Conservation (phyloP, 2,797 vertebrate species). For the Anolis apletophallus region DNA sequence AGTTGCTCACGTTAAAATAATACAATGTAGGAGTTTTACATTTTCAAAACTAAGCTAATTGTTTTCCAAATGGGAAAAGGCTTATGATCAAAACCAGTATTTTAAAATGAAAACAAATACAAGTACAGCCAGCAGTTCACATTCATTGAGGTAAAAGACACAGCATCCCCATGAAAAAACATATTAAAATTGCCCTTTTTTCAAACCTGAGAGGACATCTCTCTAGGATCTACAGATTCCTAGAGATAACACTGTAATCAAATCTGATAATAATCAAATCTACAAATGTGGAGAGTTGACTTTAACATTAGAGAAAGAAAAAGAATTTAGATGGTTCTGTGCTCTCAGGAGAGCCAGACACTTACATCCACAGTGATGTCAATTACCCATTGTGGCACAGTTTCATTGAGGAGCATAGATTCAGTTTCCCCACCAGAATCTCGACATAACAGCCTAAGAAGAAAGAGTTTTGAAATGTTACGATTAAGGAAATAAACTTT, state of each 20-base stretch:
- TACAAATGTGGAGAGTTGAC: no score
- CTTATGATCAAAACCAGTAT: no score
- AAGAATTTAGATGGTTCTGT: not conserved
- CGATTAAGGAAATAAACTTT: not conserved
- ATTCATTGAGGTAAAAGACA: no score
- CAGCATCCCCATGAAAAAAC: no score
- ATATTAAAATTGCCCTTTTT: no score
- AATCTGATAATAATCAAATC: no score
- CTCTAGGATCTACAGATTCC: no score
- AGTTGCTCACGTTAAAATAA: not conserved
- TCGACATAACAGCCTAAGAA: conserved; percentile 91
- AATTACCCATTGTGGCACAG: conserved; percentile 98
- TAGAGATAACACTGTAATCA: no score
- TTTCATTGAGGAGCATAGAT: conserved; percentile 98
- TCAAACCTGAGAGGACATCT: no score
- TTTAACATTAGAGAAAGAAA: not conserved
- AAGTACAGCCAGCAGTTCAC: no score
- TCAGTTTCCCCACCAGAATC: conserved; percentile 98
- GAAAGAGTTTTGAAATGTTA: not conserved
- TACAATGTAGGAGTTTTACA: not conserved
- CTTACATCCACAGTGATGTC: conserved; percentile 99
- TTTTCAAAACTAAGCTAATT: not conserved
- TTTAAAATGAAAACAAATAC: no score
- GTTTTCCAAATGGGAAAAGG: not conserved
- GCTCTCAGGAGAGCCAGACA: conserved; percentile 41